Base-by-base conservation (phyloP, 35 echinoderm and acorn worm species). In the Eucidaris tribuloides region DNA sequence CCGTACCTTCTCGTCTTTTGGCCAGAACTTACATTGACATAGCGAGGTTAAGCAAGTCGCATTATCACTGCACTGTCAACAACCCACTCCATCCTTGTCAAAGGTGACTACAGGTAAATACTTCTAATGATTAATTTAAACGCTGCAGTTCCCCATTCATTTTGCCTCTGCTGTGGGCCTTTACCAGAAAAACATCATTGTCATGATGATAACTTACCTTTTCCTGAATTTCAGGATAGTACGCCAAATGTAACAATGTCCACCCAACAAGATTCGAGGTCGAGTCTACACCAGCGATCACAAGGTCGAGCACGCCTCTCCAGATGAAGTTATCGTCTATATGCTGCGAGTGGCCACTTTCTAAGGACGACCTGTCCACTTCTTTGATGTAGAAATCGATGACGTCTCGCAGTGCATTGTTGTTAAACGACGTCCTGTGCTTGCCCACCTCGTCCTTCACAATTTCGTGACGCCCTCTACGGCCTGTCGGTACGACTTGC, bases 191-290 rank as follows among this genome's bases (percentile, higher is more conserved):
- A n/a, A n/a, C n/a, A n/a, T n/a, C n/a, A n/a, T n/a, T n/a, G n/a
- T n/a, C n/a, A n/a, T n/a, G n/a, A 59, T 68, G 19, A 37, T 37
- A 1, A 0, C 34, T 38, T 71, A 84, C 82, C 82, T 84, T 72
- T 48, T 84, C 65, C 41, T 84, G 82, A 17, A 70, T 66, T n/a
- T 84, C 82, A 2, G 82, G 82, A 42, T 71, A 71, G n/a, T 65
- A 48, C 11, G 65, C 42, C 45, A 84, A 18, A 40, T 84, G 65
- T 46, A 84, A 19, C 28, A 84, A 32, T 14, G 65, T 84, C 82
- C 82, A 84, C 43, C 66, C 18, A 15, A 36, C 56, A 17, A 42
- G 62, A 44, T 84, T 84, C 25, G 82, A 84, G 3, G 65, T 33
- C 7, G 82, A 49, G 25, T 65, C 82, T 7, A 65, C 65, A 25